phyloP scores from a whole-genome alignment of 1,140 invertebrate genomes.

The Drosophila guanche region DNA sequence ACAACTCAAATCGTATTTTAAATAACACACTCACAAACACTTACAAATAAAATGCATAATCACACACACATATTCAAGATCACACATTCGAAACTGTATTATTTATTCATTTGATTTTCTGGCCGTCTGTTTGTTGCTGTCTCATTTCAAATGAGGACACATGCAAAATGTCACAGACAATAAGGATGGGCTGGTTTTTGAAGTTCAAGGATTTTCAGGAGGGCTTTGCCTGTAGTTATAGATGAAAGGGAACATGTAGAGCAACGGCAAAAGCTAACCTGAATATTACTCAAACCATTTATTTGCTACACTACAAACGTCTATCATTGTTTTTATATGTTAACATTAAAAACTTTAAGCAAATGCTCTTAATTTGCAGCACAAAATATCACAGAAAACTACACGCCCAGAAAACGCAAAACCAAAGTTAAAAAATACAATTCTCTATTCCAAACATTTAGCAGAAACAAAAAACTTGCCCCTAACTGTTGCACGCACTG shows the following conservation, averaged over 20 bases:
- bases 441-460: background rate
- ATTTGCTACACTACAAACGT: too few relatives aligned
- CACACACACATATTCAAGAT: background rate
- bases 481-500: slow-evolving; percentile 1
- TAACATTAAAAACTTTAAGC: too few relatives aligned
- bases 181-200: background rate
- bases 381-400: too few relatives aligned
- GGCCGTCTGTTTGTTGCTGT: background rate
- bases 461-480: background rate
- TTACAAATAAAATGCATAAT: too few relatives aligned
- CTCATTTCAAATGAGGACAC: background rate
- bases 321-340: too few relatives aligned
- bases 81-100: background rate
- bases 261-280: too few relatives aligned
- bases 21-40: background rate
- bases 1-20: background rate
- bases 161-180: background rate
- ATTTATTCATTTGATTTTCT: slow-evolving; percentile 4
- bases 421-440: background rate
- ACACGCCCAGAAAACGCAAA: too few relatives aligned
- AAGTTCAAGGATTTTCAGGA: slow-evolving; percentile 1
- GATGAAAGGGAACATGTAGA: too few relatives aligned
- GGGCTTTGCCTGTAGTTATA: too few relatives aligned
- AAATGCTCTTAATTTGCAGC: too few relatives aligned
- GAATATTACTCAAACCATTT: too few relatives aligned